phyloP scores from a whole-genome alignment of 2,113 vertebrate species.

The Mola mola region DNA sequence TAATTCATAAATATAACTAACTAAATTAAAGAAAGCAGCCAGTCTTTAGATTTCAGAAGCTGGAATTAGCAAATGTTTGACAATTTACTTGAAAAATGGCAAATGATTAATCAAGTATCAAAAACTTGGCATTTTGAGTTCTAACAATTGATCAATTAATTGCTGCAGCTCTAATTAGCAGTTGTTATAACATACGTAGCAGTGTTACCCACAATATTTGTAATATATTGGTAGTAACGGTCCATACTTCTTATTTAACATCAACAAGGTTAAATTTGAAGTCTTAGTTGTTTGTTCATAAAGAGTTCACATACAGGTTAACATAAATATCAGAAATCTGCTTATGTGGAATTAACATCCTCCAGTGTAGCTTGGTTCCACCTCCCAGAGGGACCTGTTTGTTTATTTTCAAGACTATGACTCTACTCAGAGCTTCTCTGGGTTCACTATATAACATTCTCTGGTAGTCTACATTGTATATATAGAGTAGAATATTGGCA shows the following conservation, averaged over 20 bases:
- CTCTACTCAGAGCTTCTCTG: not conserved
- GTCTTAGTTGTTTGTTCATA: not conserved
- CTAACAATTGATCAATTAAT: too few species aligned
- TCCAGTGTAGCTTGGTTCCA: constrained; percentile 22
- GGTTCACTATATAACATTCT: constrained; percentile 3
- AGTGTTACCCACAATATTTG: not conserved
- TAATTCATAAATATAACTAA: too few species aligned
- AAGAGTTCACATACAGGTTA: constrained; percentile 19
- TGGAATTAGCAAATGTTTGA: too few species aligned
- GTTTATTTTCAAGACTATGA: constrained; percentile 5
- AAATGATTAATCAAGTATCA: too few species aligned
- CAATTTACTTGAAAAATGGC: too few species aligned
- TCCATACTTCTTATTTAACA: too few species aligned
- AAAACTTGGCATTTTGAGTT: too few species aligned
- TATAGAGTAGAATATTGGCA: not conserved
- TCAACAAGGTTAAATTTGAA: too few species aligned
- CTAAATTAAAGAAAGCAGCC: too few species aligned
- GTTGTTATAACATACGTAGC: not conserved
- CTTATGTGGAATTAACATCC: constrained; percentile 26
- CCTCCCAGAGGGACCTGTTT: constrained; percentile 31
- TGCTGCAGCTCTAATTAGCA: not conserved
- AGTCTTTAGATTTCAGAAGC: too few species aligned
- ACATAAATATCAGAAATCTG: constrained; percentile 18
- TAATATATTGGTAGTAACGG: too few species aligned
- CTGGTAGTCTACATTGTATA: not conserved